phyloP scores from a whole-genome alignment of 2,888 invertebrate species.

The Mimachlamys varia region DNA sequence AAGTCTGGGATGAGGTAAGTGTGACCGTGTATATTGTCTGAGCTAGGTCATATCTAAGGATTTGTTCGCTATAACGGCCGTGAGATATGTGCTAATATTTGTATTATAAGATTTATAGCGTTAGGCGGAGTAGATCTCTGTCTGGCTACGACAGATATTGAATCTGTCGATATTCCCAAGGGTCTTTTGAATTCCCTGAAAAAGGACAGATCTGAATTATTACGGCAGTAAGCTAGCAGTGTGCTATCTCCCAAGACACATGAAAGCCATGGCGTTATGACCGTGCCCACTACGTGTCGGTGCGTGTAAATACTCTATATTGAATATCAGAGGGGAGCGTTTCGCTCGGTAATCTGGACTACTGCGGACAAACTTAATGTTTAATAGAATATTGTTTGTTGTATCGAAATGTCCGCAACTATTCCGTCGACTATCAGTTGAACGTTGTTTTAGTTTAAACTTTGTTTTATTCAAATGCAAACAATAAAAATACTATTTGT shows the following conservation, averaged over 20 bases:
- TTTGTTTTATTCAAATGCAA: too few relatives aligned
- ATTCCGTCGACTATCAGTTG: too few relatives aligned
- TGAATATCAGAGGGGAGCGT: background rate
- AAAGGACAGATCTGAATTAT: constrained; percentile 10
- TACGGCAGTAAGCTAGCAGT: background rate
- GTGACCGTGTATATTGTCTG: background rate
- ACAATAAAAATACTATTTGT: too few relatives aligned
- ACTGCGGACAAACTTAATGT: background rate
- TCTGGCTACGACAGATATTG: background rate
- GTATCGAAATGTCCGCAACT: too few relatives aligned
- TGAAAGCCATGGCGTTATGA: background rate
- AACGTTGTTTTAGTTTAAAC: too few relatives aligned
- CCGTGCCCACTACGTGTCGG: background rate
- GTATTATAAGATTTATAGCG: constrained; percentile 7
- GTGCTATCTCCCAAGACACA: background rate
- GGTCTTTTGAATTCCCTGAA: background rate
- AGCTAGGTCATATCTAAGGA: constrained; percentile 17
- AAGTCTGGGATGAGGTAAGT: background rate
- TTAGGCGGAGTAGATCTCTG: background rate
- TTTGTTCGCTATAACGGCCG: background rate
- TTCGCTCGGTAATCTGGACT: background rate
- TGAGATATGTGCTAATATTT: constrained; percentile 21
- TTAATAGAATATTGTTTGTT: too few relatives aligned
- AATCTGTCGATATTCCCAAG: constrained; percentile 14
- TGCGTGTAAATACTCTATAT: background rate